Percentiles rank a stretch among this genome's conserved stretches.
These are phyloP conservation scores for Ceratotherium simum DNA, from an alignment of 2,113 vertebrate genomes.

Conservation along the genomic window DNA sequence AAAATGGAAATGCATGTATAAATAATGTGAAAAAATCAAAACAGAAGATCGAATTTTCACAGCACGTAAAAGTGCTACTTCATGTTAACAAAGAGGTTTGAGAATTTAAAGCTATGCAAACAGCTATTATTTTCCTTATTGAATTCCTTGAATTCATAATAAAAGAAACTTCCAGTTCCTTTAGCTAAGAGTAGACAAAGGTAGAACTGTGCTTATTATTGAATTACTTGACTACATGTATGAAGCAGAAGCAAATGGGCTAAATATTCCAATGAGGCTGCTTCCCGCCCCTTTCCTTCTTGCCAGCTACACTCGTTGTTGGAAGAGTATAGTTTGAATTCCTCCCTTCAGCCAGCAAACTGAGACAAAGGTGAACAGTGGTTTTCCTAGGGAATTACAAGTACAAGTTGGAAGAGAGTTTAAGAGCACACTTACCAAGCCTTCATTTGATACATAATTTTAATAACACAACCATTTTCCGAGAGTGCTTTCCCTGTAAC, in stretches of 20 bases:
- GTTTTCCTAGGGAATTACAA: background rate
- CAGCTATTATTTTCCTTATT: background rate
- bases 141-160: background rate
- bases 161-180: background rate
- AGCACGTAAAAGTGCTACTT: background rate
- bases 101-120: background rate
- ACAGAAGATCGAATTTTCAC: background rate
- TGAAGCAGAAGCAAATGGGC: background rate
- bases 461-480: background rate
- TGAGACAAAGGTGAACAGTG: background rate
- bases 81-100: background rate
- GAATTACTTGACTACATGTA: background rate
- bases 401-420: background rate
- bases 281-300: background rate
- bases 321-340: background rate
- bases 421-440: background rate
- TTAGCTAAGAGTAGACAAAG: background rate
- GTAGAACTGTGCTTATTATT: background rate
- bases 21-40: background rate
- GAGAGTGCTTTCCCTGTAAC: background rate
- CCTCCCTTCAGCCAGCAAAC: background rate
- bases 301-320: too few species aligned
- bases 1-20: background rate
- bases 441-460: background rate
- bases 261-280: background rate